These are phyloP conservation scores for Mallotus villosus DNA, from an alignment of 2,797 vertebrate species.

Conservation along the genomic window DNA sequence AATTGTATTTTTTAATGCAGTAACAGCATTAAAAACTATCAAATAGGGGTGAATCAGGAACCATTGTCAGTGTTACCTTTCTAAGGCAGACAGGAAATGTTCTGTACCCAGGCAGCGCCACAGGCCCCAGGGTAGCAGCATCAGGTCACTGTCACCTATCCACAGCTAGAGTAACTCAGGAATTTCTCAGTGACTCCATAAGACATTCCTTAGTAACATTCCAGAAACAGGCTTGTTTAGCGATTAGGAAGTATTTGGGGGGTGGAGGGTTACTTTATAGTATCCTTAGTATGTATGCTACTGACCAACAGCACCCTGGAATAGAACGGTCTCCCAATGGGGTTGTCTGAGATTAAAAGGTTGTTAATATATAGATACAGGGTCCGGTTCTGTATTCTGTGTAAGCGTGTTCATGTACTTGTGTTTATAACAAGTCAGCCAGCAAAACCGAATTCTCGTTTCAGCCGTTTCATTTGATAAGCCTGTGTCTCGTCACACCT, in stretches of 20 bases:
- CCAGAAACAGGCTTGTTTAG: slow-evolving; percentile 38
- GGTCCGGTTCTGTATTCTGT: not conserved
- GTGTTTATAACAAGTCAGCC: slow-evolving; percentile 3
- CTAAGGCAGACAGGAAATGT: too few relatives aligned
- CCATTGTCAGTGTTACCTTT: too few relatives aligned
- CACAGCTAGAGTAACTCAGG: slow-evolving; percentile 49
- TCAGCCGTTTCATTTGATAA: not conserved
- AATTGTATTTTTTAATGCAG: too few relatives aligned
- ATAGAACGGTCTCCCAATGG: not conserved
- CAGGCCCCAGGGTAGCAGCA: too few relatives aligned
- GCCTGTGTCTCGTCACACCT: not conserved
- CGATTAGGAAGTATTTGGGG: too few relatives aligned
- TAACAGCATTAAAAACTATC: too few relatives aligned
- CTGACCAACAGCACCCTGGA: not conserved
- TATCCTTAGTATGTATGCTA: too few relatives aligned
- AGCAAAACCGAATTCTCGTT: not conserved
- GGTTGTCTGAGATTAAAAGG: too few relatives aligned
- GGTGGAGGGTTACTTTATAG: too few relatives aligned
- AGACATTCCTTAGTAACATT: slow-evolving; percentile 34
- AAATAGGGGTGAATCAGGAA: too few relatives aligned
- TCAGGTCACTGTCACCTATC: slow-evolving; percentile 13
- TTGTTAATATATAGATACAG: too few relatives aligned
- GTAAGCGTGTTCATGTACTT: not conserved
- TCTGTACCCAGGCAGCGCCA: slow-evolving; percentile 1
- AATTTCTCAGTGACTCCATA: slow-evolving; percentile 29